These are phyloP conservation scores for Chamaetylas fuelleborni DNA, from an alignment of 2,113 vertebrate genomes.

Conservation along the genomic window DNA sequence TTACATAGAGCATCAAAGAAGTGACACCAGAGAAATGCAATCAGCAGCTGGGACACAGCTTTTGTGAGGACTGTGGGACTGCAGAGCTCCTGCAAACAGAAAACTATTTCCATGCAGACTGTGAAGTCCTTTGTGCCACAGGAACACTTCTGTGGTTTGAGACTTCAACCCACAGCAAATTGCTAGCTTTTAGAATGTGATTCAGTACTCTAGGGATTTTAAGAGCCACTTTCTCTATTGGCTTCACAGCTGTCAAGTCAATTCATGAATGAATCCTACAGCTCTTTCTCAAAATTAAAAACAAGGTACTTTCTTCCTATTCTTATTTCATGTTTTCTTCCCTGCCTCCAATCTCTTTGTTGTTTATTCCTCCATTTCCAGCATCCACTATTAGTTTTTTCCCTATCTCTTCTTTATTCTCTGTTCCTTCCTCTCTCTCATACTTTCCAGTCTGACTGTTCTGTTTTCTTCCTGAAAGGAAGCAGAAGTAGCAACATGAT, in stretches of 20 bases:
- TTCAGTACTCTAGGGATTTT: background rate
- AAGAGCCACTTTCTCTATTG: background rate
- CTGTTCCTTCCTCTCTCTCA: background rate
- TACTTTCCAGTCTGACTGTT: background rate
- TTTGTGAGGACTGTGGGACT: background rate
- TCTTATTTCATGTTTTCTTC: background rate
- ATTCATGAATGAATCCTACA: background rate
- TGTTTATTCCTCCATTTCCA: background rate
- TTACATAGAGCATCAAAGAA: background rate
- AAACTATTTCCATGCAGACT: background rate
- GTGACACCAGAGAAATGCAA: background rate
- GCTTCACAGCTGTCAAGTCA: background rate
- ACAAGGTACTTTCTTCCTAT: background rate
- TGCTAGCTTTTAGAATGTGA: background rate
- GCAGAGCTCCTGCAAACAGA: background rate
- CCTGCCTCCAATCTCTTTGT: background rate
- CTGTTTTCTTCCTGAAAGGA: slow-evolving; percentile 1
- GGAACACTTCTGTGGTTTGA: background rate
- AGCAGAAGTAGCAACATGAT: slow-evolving; percentile 6
- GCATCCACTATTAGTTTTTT: background rate
- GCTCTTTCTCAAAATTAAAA: background rate
- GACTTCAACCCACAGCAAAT: background rate
- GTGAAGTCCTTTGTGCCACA: background rate
- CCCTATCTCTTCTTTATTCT: background rate
- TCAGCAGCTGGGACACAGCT: background rate